phyloP scores from a whole-genome alignment of 2,113 vertebrate species.

The Boleophthalmus pectinirostris region DNA sequence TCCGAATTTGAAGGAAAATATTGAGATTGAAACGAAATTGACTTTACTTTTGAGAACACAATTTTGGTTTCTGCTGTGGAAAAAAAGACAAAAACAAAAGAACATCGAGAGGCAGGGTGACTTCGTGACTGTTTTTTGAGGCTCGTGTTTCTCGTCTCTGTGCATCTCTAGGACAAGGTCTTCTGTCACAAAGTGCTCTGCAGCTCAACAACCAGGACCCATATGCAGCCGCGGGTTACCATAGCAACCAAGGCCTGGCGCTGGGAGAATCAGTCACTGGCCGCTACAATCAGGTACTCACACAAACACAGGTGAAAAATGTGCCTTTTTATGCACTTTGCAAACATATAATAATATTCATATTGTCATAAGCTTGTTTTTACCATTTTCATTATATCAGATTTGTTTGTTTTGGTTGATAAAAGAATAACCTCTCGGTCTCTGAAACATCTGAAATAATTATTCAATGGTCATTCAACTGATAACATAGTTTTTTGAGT shows the following conservation, averaged over 20 bases:
- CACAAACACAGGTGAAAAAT: not conserved
- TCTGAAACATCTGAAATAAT: not conserved
- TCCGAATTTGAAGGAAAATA: not conserved
- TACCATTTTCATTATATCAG: not conserved
- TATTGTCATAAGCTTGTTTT: not conserved
- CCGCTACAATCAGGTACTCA: slow-evolving; percentile 91
- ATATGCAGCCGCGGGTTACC: slow-evolving; percentile 95
- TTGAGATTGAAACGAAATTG: not conserved
- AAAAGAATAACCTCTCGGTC: not conserved
- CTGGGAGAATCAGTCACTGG: slow-evolving; percentile 85
- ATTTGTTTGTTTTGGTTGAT: not conserved
- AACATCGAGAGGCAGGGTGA: not conserved
- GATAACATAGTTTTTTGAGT: no score
- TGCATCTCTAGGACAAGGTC: slow-evolving; percentile 85
- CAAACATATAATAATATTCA: not conserved
- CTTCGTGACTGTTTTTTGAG: not conserved
- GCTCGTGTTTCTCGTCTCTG: slow-evolving; percentile 11
- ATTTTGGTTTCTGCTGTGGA: not conserved
- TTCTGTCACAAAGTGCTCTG: slow-evolving; percentile 94
- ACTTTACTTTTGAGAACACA: not conserved
- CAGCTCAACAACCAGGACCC: slow-evolving; percentile 97
- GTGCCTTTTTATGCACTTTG: not conserved
- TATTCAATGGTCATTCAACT: no score
- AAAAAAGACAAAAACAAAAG: not conserved
- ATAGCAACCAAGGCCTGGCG: slow-evolving; percentile 94